A percentile compares a stretch with the other conserved stretches of the same genome.
These are phyloP conservation scores for Sprattus sprattus DNA, from an alignment of 2,113 vertebrate genomes.

Conservation along the genomic window DNA sequence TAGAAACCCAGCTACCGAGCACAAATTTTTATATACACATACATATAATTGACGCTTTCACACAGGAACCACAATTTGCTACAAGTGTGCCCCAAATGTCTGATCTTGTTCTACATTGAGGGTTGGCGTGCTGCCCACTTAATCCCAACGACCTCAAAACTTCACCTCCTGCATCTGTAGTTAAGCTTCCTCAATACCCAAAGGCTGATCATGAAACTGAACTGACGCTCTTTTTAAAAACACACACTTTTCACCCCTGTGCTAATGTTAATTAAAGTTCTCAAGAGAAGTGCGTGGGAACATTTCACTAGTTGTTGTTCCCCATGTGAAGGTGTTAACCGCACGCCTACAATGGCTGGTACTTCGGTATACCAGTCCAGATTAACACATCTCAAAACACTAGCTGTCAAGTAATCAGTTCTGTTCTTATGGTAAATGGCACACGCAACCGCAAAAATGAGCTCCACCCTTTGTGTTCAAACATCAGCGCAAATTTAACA, in stretches of 20 bases:
- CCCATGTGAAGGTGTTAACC: slow-evolving; percentile 78
- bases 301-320: slow-evolving; percentile 58
- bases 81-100: not conserved
- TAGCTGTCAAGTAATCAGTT: slow-evolving; percentile 61
- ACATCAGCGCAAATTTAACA: slow-evolving; percentile 14
- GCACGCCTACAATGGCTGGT: slow-evolving; percentile 53
- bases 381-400: slow-evolving; percentile 13
- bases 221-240: not conserved
- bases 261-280: not conserved
- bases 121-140: not conserved
- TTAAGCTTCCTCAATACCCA: not conserved
- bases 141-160: not conserved
- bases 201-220: not conserved
- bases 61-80: not conserved
- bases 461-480: slow-evolving; percentile 46
- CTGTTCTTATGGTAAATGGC: slow-evolving; percentile 63
- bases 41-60: not conserved
- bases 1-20: no score
- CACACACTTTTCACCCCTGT: not conserved
- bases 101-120: not conserved
- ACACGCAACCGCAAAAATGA: slow-evolving; percentile 47
- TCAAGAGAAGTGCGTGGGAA: slow-evolving; percentile 67
- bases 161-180: not conserved
- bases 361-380: slow-evolving; percentile 48
- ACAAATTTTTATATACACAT: not conserved